These are phyloP conservation scores for Pleuronectes platessa DNA, from an alignment of 2,113 vertebrate genomes.

Conservation along the genomic window DNA sequence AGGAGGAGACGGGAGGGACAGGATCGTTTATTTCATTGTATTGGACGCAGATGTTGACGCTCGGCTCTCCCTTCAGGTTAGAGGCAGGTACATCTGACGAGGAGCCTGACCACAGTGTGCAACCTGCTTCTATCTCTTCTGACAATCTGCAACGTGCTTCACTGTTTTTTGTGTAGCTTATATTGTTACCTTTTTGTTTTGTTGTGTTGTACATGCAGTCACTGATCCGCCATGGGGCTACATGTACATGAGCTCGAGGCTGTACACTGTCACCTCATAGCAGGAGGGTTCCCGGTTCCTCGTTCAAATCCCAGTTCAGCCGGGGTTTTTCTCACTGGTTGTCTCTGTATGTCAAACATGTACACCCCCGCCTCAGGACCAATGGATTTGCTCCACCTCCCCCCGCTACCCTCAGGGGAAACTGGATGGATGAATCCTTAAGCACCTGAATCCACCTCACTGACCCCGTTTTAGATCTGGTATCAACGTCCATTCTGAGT, in stretches of 20 bases:
- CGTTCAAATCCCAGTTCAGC: too few relatives aligned
- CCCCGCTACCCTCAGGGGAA: too few relatives aligned
- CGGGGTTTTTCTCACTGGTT: too few relatives aligned
- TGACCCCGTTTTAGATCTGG: too few relatives aligned
- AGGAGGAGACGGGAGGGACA: conserved; percentile 5
- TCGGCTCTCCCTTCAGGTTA: conserved; percentile 62
- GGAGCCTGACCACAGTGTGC: not conserved
- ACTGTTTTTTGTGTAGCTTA: too few relatives aligned
- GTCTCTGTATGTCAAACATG: too few relatives aligned
- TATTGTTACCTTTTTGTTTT: not conserved
- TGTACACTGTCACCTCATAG: not conserved
- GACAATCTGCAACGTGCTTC: not conserved
- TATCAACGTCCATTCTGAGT: too few relatives aligned
- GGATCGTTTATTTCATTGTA: conserved; percentile 54
- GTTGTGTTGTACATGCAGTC: not conserved
- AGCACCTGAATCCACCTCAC: too few relatives aligned
- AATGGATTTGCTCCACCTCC: too few relatives aligned
- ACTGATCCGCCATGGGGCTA: not conserved
- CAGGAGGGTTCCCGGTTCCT: too few relatives aligned
- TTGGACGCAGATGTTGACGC: conserved; percentile 41
- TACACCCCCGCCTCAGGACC: too few relatives aligned
- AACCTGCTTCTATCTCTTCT: not conserved
- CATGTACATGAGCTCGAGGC: not conserved
- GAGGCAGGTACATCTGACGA: conserved; percentile 24
- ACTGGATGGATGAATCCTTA: too few relatives aligned